Percentiles rank a stretch among this genome's conserved stretches.
These are phyloP conservation scores for Aplodontia rufa DNA, from an alignment of 2,113 vertebrate species.

Conservation along the genomic window DNA sequence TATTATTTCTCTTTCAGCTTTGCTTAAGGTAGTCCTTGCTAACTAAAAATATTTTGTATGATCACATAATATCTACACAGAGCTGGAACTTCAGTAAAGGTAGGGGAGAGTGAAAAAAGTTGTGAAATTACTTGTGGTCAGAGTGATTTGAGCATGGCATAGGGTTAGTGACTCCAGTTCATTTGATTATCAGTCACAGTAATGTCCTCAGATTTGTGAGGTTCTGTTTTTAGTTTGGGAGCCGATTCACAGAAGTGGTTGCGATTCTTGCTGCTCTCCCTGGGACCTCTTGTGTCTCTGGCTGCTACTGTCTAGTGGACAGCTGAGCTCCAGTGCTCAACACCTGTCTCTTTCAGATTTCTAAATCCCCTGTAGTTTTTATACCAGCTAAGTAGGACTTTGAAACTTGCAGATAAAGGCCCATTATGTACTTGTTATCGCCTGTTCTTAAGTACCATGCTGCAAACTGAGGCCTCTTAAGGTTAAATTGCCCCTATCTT, in stretches of 20 bases:
- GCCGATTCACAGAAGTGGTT: background rate
- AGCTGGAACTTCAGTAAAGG: background rate
- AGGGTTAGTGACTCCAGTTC: background rate
- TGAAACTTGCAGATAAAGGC: slow-evolving; percentile 41
- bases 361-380: slow-evolving; percentile 12
- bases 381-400: background rate
- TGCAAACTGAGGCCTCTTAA: background rate
- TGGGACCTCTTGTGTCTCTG: background rate
- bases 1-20: slow-evolving; percentile 16
- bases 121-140: background rate
- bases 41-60: slow-evolving; percentile 12
- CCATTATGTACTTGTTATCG: slow-evolving; percentile 23
- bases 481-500: background rate
- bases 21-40: background rate
- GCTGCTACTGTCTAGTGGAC: background rate
- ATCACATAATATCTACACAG: background rate
- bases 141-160: background rate
- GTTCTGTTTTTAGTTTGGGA: background rate
- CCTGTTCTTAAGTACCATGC: background rate
- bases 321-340: background rate
- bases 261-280: background rate
- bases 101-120: background rate
- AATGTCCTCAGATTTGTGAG: background rate
- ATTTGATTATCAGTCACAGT: background rate
- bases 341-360: background rate